Evolutionary conservation across 37 sponge, comb jelly and placozoan species (phyloP), one percentile per base, ranked within the genome.

Genomic region (Oopsacas minuta): DNA sequence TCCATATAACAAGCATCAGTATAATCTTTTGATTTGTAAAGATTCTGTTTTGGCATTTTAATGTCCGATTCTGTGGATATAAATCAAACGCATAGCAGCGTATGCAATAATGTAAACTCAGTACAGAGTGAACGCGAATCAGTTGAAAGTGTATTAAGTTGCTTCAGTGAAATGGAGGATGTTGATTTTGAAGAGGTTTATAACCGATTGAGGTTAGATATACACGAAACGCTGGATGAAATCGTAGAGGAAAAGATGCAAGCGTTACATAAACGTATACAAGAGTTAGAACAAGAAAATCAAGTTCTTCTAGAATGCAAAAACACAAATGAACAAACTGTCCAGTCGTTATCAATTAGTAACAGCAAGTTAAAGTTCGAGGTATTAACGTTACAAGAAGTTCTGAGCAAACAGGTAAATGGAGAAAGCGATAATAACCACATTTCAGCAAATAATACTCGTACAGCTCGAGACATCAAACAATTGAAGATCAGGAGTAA

Each of bases 231-330:
- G 20, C 30, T 61, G 7, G 75, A 61, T 34, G 75, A 61, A 25
- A 61, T 61, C 28, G 75, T 61, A n/a, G 75, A 61, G 28, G 75
- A 61, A n/a, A 61, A 61, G 75, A 61, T 61, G 75, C 75, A 61
- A 61, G 75, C 75, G 7, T n/a, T 61, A 34, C 75, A 61, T 34
- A 61, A 61, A 12, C 75, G 75, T 32, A 61, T 61, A 20, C 75
- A 34, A 5, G 75, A 61, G 22, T 61, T 61, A 12, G 75, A 61
- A 12, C 30, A 25, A n/a, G 75, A 61, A n/a, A 61, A 61, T 3
- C 32, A 3, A n/a, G 17, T 25, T 25, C 75, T 61, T 25, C 20
- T 25, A 3, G 75, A n/a, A 25, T 3, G 20, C 20, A 61, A 61
- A 25, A 3, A 10, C 22, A 61, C 30, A n/a, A 61, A 61, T 61